phyloP scores from a whole-genome alignment of 1,140 invertebrate species.

The Drosophila kepulauana region DNA sequence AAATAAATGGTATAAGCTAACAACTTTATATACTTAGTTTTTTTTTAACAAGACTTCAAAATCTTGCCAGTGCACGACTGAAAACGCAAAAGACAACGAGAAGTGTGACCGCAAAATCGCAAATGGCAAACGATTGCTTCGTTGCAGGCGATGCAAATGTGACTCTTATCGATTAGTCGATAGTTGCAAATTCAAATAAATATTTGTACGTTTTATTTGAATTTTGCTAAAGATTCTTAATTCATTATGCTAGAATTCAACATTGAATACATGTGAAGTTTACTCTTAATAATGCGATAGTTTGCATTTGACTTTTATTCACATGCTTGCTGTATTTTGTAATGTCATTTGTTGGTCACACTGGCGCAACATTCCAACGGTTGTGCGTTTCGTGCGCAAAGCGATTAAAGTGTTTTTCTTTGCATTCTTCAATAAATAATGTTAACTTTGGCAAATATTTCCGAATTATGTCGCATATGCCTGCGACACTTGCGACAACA shows the following conservation, averaged over 20 bases:
- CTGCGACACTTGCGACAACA: conserved; percentile 62
- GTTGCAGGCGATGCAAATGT: not conserved
- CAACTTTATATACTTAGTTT: not conserved
- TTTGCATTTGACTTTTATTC: too few species aligned
- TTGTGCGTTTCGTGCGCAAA: conserved; percentile 45
- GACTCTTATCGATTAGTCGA: not conserved
- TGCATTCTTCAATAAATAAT: conserved; percentile 23
- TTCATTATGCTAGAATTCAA: too few species aligned
- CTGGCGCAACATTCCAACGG: conserved; percentile 13
- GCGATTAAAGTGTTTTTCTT: conserved; percentile 33
- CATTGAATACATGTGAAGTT: too few species aligned
- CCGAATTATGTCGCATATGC: conserved; percentile 73
- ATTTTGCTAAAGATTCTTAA: too few species aligned
- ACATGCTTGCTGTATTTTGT: too few species aligned
- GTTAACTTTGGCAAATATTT: conserved; percentile 64
- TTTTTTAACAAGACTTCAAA: conserved; percentile 2
- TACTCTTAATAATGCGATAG: too few species aligned
- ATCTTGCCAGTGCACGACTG: conserved; percentile 8
- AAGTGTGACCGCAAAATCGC: conserved; percentile 28
- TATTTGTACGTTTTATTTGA: not conserved
- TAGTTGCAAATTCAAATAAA: not conserved
- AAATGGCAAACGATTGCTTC: not conserved
- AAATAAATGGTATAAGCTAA: not conserved
- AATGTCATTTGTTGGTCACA: conserved; percentile 18
- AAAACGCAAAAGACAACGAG: conserved; percentile 16